Evolutionary conservation across 2,113 vertebrate species (phyloP).

Genomic region (Lanius ludovicianus): DNA sequence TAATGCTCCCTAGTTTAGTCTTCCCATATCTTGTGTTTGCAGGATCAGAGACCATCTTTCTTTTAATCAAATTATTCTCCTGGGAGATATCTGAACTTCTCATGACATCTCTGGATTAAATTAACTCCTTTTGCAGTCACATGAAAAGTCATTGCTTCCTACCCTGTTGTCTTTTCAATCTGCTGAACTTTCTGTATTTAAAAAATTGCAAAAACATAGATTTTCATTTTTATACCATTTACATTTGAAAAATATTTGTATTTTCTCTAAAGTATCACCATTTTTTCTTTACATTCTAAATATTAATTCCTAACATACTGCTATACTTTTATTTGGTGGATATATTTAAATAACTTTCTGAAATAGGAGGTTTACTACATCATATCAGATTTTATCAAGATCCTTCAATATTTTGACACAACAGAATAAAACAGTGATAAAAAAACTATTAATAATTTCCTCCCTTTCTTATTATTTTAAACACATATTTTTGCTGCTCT

Average conservation of each 20-base stretch:
- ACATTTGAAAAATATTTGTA: neutral
- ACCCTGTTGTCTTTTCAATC: neutral
- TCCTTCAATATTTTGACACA: neutral
- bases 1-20: neutral
- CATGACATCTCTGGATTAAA: neutral
- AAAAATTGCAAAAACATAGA: neutral
- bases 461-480: neutral
- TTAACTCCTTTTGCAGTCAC: neutral
- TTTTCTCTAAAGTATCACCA: neutral
- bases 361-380: neutral
- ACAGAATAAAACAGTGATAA: neutral
- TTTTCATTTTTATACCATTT: neutral
- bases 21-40: neutral
- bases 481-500: neutral
- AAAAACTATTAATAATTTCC: neutral
- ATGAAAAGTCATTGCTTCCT: neutral
- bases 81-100: neutral
- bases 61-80: neutral
- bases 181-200: neutral
- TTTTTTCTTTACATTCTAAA: neutral
- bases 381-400: neutral
- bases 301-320: neutral
- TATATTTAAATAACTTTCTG: neutral
- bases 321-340: neutral
- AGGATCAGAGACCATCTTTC: neutral